Percentiles rank a stretch among this genome's conserved stretches.
phyloP scores from a whole-genome alignment of 2,113 vertebrate genomes.

The Stomatorhinus ivindoensis region DNA sequence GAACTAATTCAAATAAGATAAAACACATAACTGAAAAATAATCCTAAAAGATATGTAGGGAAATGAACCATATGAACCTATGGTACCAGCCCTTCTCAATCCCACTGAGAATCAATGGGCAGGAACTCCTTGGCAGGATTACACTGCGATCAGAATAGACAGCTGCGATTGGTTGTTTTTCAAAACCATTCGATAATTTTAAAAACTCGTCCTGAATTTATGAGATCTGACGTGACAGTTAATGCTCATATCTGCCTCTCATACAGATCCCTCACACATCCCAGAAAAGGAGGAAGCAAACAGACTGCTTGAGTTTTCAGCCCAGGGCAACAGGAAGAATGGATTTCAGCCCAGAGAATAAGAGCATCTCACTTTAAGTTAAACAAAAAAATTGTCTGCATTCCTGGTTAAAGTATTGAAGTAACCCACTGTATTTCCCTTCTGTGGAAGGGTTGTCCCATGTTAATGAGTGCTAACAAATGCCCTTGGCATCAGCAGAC shows the following conservation, averaged over 20 bases:
- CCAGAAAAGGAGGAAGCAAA: background rate
- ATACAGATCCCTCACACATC: background rate
- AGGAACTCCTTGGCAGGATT: background rate
- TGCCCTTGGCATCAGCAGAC: constrained; percentile 26
- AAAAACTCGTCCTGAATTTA: background rate
- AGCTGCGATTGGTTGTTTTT: background rate
- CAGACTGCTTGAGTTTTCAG: background rate
- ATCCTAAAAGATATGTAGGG: background rate
- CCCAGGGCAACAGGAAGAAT: background rate
- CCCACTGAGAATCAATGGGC: background rate
- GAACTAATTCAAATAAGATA: background rate
- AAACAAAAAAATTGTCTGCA: background rate
- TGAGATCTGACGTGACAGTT: background rate
- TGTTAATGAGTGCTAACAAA: background rate
- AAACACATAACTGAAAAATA: background rate
- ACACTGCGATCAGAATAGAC: background rate
- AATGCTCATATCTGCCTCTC: background rate
- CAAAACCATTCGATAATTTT: background rate
- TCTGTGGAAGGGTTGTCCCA: background rate
- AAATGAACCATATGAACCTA: background rate
- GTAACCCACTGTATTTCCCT: background rate
- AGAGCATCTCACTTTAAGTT: background rate
- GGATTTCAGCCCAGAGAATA: background rate
- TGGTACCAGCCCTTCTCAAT: background rate
- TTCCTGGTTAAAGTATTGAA: background rate